Evolutionary conservation across 1,140 invertebrate genomes (phyloP), one percentile per base, ranked within the genome.

Genomic region (Ips typographus): DNA sequence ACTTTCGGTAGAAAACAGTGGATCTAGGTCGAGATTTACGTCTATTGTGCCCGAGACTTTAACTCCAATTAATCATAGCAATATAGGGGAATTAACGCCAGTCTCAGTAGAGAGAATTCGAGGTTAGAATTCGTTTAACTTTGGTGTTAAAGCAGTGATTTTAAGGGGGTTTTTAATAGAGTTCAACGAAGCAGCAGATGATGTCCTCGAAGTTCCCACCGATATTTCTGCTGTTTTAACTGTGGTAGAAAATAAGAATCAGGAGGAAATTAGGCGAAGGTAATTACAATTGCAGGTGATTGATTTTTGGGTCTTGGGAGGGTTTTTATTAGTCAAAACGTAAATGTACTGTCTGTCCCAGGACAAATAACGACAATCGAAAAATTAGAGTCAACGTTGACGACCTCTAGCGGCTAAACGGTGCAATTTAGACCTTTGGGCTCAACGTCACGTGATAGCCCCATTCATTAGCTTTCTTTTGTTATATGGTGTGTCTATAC

Each of bases 31-130:
- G 4, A 79, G 77, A 68, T 80, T 75, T 51, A 63, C 72, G 5
- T 72, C 71, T 7, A 70, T 67, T 49, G 58, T 78, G 52, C 78
- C 78, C 55, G 78, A 75, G 52, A 77, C 76, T 51, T 73, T 85
- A 59, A 84, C 83, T 38, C 84, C 83, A 40, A 73, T 85, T 3
- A 79, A 76, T 61, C 80, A 84, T 72, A 60, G 75, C 39, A 77
- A 75, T 70, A 77, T 85, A 51, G 84, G 84, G 6, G 83, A 84
- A 77, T 66, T 85, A 40, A 84, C 83, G 8, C 84, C 84, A 8
- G 76, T 85, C 5, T 77, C 78, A 6, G 68, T 81, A 55, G 77
- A 79, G 70, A 69, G 74, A 2, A 71, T 72, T 22, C 63, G 71
- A 61, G 62, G 56, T 71, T 22, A 22, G 22, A 22, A 22, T 22